phyloP scores from a whole-genome alignment of 2,888 invertebrate species.

The Corythucha ciliata region DNA sequence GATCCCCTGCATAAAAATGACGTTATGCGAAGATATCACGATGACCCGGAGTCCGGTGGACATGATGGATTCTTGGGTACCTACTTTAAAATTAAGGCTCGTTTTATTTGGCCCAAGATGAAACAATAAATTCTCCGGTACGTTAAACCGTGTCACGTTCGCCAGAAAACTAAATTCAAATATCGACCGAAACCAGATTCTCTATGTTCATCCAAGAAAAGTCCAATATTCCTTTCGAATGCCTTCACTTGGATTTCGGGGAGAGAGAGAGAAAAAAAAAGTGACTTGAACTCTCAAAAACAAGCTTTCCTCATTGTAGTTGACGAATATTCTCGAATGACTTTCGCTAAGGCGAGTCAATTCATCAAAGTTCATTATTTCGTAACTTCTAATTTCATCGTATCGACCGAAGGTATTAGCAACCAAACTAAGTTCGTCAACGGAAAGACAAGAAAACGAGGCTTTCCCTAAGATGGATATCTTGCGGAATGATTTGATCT shows the following conservation, averaged over 20 bases:
- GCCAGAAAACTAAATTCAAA: conserved; percentile 4
- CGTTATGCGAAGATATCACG: conserved; percentile 3
- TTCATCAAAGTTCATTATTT: too few species aligned
- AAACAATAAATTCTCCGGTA: neutral
- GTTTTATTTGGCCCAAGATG: conserved; percentile 8
- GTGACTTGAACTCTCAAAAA: too few species aligned
- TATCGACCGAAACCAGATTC: conserved; percentile 1
- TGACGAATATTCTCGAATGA: neutral
- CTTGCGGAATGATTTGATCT: too few species aligned
- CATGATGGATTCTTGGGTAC: too few species aligned
- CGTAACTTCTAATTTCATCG: too few species aligned
- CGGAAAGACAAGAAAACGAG: too few species aligned
- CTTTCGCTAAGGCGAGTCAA: conserved; percentile 4
- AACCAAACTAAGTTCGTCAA: too few species aligned
- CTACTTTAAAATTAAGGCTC: neutral
- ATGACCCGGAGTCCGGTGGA: too few species aligned
- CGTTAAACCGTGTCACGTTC: conserved; percentile 1
- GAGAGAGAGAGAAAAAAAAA: conserved; percentile 4
- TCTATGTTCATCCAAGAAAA: neutral
- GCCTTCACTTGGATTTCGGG: conserved; percentile 8
- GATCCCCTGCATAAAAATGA: neutral
- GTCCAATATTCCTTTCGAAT: neutral
- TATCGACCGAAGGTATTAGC: too few species aligned
- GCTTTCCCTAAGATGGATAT: too few species aligned
- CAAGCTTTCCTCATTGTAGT: conserved; percentile 4